phyloP scores from a whole-genome alignment of 2,888 invertebrate genomes.

The Candidula unifasciata region DNA sequence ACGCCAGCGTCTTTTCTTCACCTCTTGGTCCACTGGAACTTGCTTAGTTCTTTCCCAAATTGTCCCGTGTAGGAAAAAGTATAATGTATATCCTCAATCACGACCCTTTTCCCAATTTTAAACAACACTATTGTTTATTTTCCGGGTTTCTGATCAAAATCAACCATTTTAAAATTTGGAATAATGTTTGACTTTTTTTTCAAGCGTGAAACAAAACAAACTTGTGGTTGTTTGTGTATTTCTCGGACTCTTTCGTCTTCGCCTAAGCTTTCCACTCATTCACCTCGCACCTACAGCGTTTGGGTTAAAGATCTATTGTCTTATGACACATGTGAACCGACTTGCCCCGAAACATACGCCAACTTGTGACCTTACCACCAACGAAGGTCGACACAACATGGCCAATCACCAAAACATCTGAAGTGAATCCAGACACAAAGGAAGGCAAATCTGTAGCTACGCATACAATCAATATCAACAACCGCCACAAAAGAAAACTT shows the following conservation, averaged over 20 bases:
- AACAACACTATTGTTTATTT: background rate
- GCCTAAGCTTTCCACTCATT: background rate
- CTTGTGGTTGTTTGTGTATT: background rate
- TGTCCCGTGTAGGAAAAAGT: no score
- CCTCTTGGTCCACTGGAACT: no score
- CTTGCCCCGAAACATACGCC: background rate
- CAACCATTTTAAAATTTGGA: background rate
- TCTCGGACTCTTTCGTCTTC: background rate
- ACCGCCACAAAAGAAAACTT: background rate
- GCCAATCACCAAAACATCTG: conserved; percentile 6
- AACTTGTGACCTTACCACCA: conserved; percentile 19
- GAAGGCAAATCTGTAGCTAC: background rate
- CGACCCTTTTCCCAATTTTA: background rate
- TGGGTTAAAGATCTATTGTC: conserved; percentile 12
- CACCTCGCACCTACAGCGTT: background rate
- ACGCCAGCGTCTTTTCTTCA: no score
- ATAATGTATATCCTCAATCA: no score
- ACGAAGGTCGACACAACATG: conserved; percentile 1
- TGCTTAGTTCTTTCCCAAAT: no score
- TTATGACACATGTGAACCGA: background rate
- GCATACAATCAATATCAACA: background rate
- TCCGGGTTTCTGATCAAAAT: background rate
- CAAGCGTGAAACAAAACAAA: background rate
- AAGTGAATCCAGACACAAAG: background rate
- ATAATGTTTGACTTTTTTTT: background rate